Base-by-base conservation (phyloP, 2,797 vertebrate species). In the Avahi laniger region DNA sequence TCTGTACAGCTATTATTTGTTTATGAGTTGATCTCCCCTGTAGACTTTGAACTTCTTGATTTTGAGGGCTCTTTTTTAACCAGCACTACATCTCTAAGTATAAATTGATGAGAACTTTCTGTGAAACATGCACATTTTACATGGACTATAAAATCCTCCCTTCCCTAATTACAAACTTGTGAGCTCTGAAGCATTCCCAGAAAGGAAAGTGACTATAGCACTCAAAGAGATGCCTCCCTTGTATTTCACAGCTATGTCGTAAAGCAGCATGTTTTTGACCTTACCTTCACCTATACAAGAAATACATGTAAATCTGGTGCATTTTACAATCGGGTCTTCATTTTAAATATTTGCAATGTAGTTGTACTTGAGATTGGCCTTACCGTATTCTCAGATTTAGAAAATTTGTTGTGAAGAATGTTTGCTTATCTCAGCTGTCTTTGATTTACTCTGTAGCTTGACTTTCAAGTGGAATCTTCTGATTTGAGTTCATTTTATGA, bases 401-500 rank as follows among this genome's bases (percentile, higher is more conserved):
- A 97, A 98, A 97, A 80, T 95, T 93, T 82, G 43, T 91, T 97
- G 95, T 95, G 85, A 96, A 96, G 83, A 97, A 94, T 84, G 86
- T 50, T 97, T 97, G 82, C 92, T 98, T 96, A 95, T 96, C 95
- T 97, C 96, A 97, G 80, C 7, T 98, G 97, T 94, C 63, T 98
- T 98, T 98, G 94, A 98, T 98, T 99, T 98, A 86, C 89, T 98
- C 48, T 90, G 95, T 79, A 97, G 83, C 84, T 92, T 59, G 94
- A 98, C 72, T 98, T 95, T 93, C 97, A 93, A 93, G 54, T 75
- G 80, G 75, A 96, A 96, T 95, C 59, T 97, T 97, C 50, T 95
- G 93, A 97, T 95, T 96, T 97, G 78, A 91, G 76, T 96, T 97
- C 94, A 95, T 84, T 97, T 97, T 94, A 91, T 94, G 96, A 95